Evolutionary conservation across 2,888 invertebrate genomes (phyloP).

Genomic region (Furcula furcula): DNA sequence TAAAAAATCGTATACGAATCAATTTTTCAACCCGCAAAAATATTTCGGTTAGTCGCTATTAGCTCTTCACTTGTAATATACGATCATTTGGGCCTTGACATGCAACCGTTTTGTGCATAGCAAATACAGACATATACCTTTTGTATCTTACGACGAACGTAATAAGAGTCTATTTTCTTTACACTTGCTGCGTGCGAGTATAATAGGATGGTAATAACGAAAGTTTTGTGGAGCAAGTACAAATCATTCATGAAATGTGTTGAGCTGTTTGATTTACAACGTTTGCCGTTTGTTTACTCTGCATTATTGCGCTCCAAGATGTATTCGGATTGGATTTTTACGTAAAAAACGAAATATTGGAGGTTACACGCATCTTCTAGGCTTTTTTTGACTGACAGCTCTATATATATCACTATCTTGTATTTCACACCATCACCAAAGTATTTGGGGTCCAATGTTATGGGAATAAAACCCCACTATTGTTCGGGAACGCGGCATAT

Average conservation of each 20-base stretch:
- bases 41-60: conserved; percentile 29
- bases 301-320: conserved; percentile 40
- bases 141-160: conserved; percentile 20
- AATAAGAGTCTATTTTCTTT: conserved; percentile 23
- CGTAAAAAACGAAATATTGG: conserved; percentile 14
- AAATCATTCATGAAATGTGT: conserved; percentile 65
- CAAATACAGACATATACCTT: conserved; percentile 13
- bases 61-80: conserved; percentile 37
- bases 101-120: conserved; percentile 37
- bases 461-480: too few species aligned
- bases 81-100: conserved; percentile 49
- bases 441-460: too few species aligned
- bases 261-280: conserved; percentile 49
- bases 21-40: conserved; percentile 20
- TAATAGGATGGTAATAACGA: conserved; percentile 27
- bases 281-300: conserved; percentile 37
- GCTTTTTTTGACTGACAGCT: too few species aligned
- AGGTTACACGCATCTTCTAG: conserved; percentile 7
- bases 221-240: conserved; percentile 53
- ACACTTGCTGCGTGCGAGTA: not conserved
- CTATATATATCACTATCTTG: too few species aligned
- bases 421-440: too few species aligned
- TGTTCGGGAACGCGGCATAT: too few species aligned
- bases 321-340: conserved; percentile 29
- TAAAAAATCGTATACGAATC: conserved; percentile 20